Conservation (phyloP, 2,797 vertebrate species). For the Diglossa cyanea region DNA sequence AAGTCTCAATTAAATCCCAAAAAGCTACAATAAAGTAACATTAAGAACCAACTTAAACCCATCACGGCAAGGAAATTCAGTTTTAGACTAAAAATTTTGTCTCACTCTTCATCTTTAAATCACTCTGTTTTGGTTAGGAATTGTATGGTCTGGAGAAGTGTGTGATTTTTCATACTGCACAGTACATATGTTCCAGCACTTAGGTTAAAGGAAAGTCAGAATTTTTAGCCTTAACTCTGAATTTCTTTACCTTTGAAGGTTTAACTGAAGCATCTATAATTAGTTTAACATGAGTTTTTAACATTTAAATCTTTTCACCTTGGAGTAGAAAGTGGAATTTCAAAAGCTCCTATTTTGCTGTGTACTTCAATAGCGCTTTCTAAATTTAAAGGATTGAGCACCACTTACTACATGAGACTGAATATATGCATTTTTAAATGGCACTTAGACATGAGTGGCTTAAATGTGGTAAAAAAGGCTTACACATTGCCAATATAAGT, state of each 20-base stretch:
- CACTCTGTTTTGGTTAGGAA: slow-evolving; percentile 60
- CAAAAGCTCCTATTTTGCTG: slow-evolving; percentile 18
- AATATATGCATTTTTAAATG: slow-evolving; percentile 67
- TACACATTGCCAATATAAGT: slow-evolving; percentile 53
- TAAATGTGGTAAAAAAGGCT: slow-evolving; percentile 63
- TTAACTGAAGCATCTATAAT: slow-evolving; percentile 68
- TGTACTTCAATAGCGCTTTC: background rate
- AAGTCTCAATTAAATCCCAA: slow-evolving; percentile 73
- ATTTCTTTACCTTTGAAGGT: slow-evolving; percentile 65
- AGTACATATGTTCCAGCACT: slow-evolving; percentile 58
- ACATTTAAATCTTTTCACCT: slow-evolving; percentile 37
- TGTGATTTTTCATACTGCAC: slow-evolving; percentile 62
- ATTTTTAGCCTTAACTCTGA: slow-evolving; percentile 64
- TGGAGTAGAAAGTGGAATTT: background rate
- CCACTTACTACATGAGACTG: slow-evolving; percentile 18
- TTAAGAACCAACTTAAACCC: slow-evolving; percentile 70
- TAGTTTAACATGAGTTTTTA: slow-evolving; percentile 24
- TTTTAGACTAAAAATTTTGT: slow-evolving; percentile 61
- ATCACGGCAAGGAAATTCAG: slow-evolving; percentile 67
- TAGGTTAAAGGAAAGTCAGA: slow-evolving; percentile 61
- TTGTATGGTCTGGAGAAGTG: slow-evolving; percentile 42
- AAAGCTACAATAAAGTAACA: slow-evolving; percentile 73
- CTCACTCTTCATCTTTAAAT: slow-evolving; percentile 67
- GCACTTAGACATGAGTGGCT: slow-evolving; percentile 61
- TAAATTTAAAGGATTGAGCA: slow-evolving; percentile 46